Evolutionary conservation across 2,888 invertebrate species (phyloP), one percentile per base, ranked within the genome.

Genomic region (Polydrusus pterygomalis): DNA sequence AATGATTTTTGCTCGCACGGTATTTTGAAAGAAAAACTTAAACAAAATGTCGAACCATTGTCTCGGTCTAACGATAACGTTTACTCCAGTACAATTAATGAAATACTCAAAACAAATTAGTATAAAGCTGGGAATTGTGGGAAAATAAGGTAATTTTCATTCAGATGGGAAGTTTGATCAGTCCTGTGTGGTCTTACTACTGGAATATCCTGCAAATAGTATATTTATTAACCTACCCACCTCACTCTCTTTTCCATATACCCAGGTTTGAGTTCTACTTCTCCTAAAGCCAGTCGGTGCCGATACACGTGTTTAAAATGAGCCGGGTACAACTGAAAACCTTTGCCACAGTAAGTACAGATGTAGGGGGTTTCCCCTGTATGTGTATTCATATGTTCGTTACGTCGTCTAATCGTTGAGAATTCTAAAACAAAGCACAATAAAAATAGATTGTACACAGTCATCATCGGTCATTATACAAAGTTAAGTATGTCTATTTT

Each of bases 311-410:
- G 81, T 54, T 79, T 78, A 54, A 78, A 76, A 71, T 79, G 80
- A 18, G 79, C 79, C 13, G 79, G 58, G 54, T 78, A 76, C 43
- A 78, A 71, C 20, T 78, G 79, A 63, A 81, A 81, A 17, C 80
- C 77, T 62, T 80, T 75, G 7, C 80, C 81, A 63, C 81, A 81
- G 45, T 79, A 79, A 18, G 62, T 71, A 49, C 81, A 81, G 60
- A 81, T 70, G 49, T 80, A 81, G 20, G 81, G 79, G 0, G 79
- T 79, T 68, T 79, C 77, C 11, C 80, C 81, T 40, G 78, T 78
- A 18, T 81, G 81, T 30, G 78, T 76, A 54, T 81, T 80, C 77
- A 77, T 78, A 38, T 81, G 81, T 76, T 80, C 81, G 60, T 80
- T 78, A 40, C 78, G 70, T 63, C 79, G 77, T 54, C 80, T 74